These are phyloP conservation scores for Bubo bubo DNA, from an alignment of 2,113 vertebrate species.

Conservation along the genomic window DNA sequence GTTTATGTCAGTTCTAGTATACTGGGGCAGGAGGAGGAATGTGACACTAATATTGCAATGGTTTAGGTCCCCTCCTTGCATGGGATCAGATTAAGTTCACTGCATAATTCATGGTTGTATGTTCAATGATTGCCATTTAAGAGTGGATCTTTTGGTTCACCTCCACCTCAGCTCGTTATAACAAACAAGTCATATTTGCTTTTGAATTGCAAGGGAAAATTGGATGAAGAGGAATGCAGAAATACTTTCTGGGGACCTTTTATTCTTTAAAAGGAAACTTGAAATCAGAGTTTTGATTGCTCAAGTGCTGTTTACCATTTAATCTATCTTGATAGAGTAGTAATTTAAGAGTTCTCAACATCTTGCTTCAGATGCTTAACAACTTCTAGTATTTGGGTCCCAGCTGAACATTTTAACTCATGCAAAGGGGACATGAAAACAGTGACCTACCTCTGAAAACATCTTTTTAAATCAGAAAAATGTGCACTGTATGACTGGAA, in stretches of 20 bases:
- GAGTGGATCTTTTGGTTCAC: constrained; percentile 37
- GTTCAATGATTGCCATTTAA: constrained; percentile 17
- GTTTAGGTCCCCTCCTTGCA: background rate
- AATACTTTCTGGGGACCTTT: constrained; percentile 47
- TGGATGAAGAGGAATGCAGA: constrained; percentile 27
- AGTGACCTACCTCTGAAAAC: constrained; percentile 61
- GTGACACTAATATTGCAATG: background rate
- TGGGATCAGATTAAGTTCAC: constrained; percentile 36
- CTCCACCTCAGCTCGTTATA: constrained; percentile 25
- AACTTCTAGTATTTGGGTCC: constrained; percentile 16
- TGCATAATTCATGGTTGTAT: constrained; percentile 47
- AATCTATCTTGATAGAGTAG: constrained; percentile 39
- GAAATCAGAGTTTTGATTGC: constrained; percentile 56
- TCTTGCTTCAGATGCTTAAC: background rate
- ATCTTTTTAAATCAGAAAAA: constrained; percentile 73
- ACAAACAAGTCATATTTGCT: background rate
- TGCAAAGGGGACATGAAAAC: constrained; percentile 38
- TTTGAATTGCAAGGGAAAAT: constrained; percentile 29
- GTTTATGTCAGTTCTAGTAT: constrained; percentile 32
- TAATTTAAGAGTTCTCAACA: constrained; percentile 50
- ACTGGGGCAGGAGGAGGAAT: background rate
- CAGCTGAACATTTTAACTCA: constrained; percentile 42
- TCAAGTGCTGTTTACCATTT: constrained; percentile 39
- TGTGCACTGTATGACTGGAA: constrained; percentile 9
- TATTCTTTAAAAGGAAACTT: constrained; percentile 50